A percentile compares a stretch with the other conserved stretches of the same genome.
phyloP scores from a whole-genome alignment of 2,113 vertebrate species.

The Upupa epops region DNA sequence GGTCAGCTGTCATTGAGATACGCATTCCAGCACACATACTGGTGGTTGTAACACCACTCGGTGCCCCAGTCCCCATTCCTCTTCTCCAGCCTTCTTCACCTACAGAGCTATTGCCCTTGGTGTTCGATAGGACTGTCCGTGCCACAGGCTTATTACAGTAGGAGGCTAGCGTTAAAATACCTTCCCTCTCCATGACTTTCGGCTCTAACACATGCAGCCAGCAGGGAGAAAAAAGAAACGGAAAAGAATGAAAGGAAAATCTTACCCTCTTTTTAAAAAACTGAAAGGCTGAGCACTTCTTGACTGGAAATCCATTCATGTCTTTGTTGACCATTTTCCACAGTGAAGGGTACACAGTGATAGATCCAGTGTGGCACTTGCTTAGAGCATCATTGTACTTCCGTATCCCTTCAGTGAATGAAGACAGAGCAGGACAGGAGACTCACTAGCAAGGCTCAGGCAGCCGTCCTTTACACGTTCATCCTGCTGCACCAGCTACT shows the following conservation, averaged over 20 bases:
- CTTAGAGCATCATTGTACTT: slow-evolving; percentile 61
- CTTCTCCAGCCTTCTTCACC: background rate
- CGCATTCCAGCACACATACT: slow-evolving; percentile 25
- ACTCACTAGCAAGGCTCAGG: background rate
- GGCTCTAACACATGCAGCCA: background rate
- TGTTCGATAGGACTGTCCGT: background rate
- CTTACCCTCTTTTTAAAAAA: slow-evolving; percentile 99
- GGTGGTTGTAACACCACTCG: slow-evolving; percentile 6
- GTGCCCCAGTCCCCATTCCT: background rate
- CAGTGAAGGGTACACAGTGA: slow-evolving; percentile 61
- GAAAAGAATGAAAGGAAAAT: slow-evolving; percentile 20
- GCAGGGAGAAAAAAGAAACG: background rate
- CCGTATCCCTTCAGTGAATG: slow-evolving; percentile 41
- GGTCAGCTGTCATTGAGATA: slow-evolving; percentile 12
- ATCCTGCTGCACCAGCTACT: slow-evolving; percentile 71
- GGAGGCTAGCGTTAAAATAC: background rate
- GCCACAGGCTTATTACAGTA: fast-evolving
- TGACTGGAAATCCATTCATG: slow-evolving; percentile 96
- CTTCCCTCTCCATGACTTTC: background rate
- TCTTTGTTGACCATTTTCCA: slow-evolving; percentile 95
- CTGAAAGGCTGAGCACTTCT: slow-evolving; percentile 98
- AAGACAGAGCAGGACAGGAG: slow-evolving; percentile 48
- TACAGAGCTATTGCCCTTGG: background rate
- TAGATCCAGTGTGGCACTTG: slow-evolving; percentile 71
- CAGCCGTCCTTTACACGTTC: slow-evolving; percentile 64